Evolutionary conservation across 92 coral and sea anemone species (phyloP), one percentile per base, ranked within the genome.

Genomic region (Pocillopora grandis): DNA sequence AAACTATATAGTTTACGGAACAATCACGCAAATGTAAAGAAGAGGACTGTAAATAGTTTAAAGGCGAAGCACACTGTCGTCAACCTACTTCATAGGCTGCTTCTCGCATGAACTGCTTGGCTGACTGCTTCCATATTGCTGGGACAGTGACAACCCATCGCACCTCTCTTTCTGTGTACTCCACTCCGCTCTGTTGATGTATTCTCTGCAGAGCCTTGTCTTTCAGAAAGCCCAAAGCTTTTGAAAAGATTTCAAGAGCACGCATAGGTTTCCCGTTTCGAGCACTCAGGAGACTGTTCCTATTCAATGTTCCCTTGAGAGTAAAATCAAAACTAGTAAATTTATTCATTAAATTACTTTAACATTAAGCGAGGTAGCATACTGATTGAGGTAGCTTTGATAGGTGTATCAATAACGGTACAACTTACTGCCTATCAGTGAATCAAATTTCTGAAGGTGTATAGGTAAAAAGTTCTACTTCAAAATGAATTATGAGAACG

Each of bases 131-230:
- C 87, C 87, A 84, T 72, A 84, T 84, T 64, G 87, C 87, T 64
- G 87, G 87, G 55, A 84, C 87, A n/a, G 87, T 84, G 73, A 84
- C 56, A 11, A 84, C 82, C 87, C 87, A 84, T 21, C 62, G 87
- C 0, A 84, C 79, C 33, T 84, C 80, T 58, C 56, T 58, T 7
- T 66, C 65, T 37, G 68, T 66, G 69, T 84, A 84, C 35, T 84
- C 82, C 3, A 84, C 66, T 37, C 75, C 73, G 23, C 80, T 84
- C 13, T 76, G 61, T 2, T 84, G 31, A 42, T 59, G 31, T 18
- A 81, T 71, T 58, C 66, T 55, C 42, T 71, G 58, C 20, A 81
- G 36, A 37, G 85, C 85, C 61, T 23, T 76, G 42, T 27, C 75
- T 58, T 84, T 84, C 49, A 84, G 23, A 66, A 55, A 76, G 13